These are phyloP conservation scores for Bombus sylvicola DNA, from an alignment of 1,140 invertebrate species.

Conservation along the genomic window DNA sequence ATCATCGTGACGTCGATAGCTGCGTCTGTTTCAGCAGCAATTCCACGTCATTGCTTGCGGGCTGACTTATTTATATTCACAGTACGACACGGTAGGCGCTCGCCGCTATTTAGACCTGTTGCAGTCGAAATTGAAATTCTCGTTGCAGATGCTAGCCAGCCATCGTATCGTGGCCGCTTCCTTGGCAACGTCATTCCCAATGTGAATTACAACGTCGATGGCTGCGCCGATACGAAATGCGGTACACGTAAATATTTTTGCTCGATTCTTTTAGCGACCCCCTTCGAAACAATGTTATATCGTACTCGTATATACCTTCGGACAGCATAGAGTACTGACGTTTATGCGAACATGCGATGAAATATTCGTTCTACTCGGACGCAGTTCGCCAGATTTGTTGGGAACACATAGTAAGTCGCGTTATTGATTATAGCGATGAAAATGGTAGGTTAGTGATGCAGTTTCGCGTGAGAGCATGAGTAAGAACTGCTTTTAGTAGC, in stretches of 20 bases:
- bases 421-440: slow-evolving; percentile 30
- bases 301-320: too few species aligned
- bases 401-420: background rate
- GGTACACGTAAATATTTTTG: slow-evolving; percentile 6
- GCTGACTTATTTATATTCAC: slow-evolving; percentile 45
- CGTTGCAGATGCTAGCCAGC: background rate
- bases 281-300: too few species aligned
- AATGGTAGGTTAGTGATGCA: slow-evolving; percentile 9
- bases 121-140: slow-evolving; percentile 49
- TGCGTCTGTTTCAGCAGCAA: slow-evolving; percentile 8
- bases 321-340: background rate
- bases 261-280: background rate
- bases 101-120: slow-evolving; percentile 54
- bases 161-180: background rate
- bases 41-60: slow-evolving; percentile 43
- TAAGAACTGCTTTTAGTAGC: background rate
- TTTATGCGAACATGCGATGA: background rate
- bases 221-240: too few species aligned
- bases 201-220: slow-evolving; percentile 26
- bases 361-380: background rate
- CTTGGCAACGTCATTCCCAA: slow-evolving; percentile 32
- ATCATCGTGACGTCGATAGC: slow-evolving; percentile 35
- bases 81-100: slow-evolving; percentile 7
- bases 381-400: background rate
- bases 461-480: background rate